A percentile compares a stretch with the other conserved stretches of the same genome.
Evolutionary conservation across 2,797 vertebrate species (phyloP).

Genomic region (Triplophysa yarkandensis): DNA sequence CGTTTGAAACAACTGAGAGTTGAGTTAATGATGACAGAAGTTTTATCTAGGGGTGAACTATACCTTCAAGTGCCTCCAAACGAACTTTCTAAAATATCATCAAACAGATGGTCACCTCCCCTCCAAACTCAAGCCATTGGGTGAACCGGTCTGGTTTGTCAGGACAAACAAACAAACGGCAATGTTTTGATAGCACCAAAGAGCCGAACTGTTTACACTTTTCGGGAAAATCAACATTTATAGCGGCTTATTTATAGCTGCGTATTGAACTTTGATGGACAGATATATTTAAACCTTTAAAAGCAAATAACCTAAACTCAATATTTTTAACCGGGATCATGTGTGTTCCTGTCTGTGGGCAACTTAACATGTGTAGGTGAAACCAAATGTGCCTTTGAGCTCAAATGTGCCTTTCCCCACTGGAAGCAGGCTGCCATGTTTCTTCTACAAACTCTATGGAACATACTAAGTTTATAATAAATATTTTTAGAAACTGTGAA

Average conservation of each 20-base stretch:
- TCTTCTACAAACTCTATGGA: slow-evolving; percentile 68
- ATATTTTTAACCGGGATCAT: not conserved
- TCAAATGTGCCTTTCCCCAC: slow-evolving; percentile 57
- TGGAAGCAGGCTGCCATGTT: slow-evolving; percentile 50
- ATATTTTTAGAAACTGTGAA: slow-evolving; percentile 56
- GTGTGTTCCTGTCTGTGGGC: slow-evolving; percentile 11
- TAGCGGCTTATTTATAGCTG: not conserved
- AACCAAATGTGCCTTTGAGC: slow-evolving; percentile 57
- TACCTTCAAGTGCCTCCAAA: not conserved
- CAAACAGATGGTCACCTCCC: not conserved
- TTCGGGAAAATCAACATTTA: not conserved
- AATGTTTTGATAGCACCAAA: not conserved
- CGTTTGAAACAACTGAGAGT: too few species aligned
- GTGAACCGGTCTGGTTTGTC: not conserved
- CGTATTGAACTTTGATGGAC: not conserved
- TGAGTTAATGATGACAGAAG: too few species aligned
- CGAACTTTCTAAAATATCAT: not conserved
- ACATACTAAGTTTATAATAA: slow-evolving; percentile 59
- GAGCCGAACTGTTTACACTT: slow-evolving; percentile 4
- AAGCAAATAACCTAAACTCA: not conserved
- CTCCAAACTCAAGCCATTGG: not conserved
- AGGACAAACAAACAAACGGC: not conserved
- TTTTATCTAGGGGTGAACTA: too few species aligned
- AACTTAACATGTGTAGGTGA: slow-evolving; percentile 40
- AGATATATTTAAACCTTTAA: not conserved